Conservation (phyloP, 2,113 vertebrate genomes). For the Erythrolamprus reginae region DNA sequence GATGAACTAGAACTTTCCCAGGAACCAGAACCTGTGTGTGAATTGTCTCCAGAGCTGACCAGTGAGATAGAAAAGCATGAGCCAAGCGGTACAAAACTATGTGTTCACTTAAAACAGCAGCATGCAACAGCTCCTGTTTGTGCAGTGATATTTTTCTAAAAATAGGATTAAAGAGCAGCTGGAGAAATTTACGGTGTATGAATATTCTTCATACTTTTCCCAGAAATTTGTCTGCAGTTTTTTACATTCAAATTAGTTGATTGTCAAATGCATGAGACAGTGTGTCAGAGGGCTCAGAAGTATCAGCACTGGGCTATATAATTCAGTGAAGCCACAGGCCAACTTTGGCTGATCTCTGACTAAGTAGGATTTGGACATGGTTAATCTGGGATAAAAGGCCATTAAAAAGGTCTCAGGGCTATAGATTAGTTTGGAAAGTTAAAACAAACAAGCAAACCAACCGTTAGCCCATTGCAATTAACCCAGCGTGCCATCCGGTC, state of each 20-base stretch:
- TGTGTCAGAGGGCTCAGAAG: background rate
- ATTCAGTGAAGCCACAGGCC: background rate
- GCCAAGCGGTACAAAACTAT: constrained; percentile 52
- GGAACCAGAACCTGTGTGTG: constrained; percentile 66
- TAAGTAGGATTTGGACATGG: background rate
- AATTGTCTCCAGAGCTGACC: background rate
- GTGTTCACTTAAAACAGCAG: background rate
- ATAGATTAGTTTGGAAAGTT: background rate
- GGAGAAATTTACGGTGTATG: background rate
- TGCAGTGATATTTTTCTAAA: background rate
- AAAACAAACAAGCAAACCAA: background rate
- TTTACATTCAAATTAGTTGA: background rate
- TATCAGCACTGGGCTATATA: background rate
- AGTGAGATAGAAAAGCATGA: constrained; percentile 26
- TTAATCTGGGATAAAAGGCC: background rate
- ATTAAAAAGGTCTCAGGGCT: background rate
- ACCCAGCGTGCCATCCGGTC: background rate
- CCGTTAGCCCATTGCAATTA: background rate
- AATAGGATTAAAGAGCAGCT: background rate
- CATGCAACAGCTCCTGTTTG: background rate
- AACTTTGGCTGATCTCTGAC: background rate
- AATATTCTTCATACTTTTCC: background rate
- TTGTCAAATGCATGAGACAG: background rate
- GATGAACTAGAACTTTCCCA: constrained; percentile 84
- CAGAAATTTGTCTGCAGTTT: background rate